phyloP scores from a whole-genome alignment of 2,888 invertebrate species.

The Cyclophora punctaria region DNA sequence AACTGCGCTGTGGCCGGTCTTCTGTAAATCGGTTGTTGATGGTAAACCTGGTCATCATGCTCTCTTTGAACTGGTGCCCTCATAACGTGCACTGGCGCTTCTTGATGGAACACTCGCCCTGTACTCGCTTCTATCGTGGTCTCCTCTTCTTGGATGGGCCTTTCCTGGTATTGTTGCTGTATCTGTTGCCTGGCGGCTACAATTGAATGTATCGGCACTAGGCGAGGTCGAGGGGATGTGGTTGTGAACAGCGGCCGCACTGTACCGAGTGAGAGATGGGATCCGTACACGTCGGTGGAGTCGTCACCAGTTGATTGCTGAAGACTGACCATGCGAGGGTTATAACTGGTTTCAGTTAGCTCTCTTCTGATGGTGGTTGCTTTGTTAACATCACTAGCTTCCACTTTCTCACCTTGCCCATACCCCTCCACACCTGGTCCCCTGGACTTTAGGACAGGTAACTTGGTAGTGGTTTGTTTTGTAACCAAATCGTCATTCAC shows the following conservation, averaged over 20 bases:
- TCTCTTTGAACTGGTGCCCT: conserved; percentile 67
- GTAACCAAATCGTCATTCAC: conserved; percentile 52
- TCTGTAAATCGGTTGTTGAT: conserved; percentile 57
- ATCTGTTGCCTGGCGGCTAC: conserved; percentile 66
- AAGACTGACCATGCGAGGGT: conserved; percentile 72
- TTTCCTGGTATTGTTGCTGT: conserved; percentile 61
- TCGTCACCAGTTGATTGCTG: conserved; percentile 79
- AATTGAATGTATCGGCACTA: conserved; percentile 69
- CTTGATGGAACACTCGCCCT: conserved; percentile 64
- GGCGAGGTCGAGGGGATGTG: conserved; percentile 72
- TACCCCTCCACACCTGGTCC: conserved; percentile 20
- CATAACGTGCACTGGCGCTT: conserved; percentile 69
- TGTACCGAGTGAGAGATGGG: conserved; percentile 77
- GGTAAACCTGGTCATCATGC: conserved; percentile 50
- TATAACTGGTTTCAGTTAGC: conserved; percentile 71
- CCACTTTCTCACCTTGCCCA: conserved; percentile 65
- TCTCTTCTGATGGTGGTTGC: conserved; percentile 79
- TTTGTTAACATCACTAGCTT: conserved; percentile 48
- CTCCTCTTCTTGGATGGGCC: conserved; percentile 51
- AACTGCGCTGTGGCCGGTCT: conserved; percentile 53
- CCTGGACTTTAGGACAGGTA: conserved; percentile 24
- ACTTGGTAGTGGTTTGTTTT: conserved; percentile 57
- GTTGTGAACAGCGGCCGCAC: conserved; percentile 81
- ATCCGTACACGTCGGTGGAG: conserved; percentile 80
- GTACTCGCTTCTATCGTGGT: conserved; percentile 70